These are phyloP conservation scores for Sceloporus undulatus DNA, from an alignment of 2,113 vertebrate species.

Conservation along the genomic window DNA sequence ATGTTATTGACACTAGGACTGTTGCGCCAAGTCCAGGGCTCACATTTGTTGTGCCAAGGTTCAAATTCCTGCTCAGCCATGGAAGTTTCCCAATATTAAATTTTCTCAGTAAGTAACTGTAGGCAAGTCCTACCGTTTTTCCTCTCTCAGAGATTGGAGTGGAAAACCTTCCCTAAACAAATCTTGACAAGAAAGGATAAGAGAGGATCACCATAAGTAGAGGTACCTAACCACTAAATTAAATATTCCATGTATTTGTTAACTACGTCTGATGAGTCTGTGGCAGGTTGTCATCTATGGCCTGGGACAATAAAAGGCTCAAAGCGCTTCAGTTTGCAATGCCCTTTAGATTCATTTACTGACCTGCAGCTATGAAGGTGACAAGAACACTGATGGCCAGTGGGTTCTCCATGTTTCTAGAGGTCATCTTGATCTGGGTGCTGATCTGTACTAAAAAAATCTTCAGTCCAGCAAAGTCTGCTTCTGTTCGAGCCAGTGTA, in stretches of 20 bases:
- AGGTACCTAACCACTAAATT: background rate
- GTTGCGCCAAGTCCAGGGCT: too few relatives aligned
- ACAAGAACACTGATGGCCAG: background rate
- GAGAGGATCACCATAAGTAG: too few relatives aligned
- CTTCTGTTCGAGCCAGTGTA: background rate
- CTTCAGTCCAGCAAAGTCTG: background rate
- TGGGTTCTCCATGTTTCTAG: background rate
- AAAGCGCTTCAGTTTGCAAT: too few relatives aligned
- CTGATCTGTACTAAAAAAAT: background rate
- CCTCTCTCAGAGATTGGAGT: too few relatives aligned
- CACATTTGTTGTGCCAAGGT: too few relatives aligned
- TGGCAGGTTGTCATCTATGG: background rate
- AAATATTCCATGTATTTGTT: background rate
- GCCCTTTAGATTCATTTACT: background rate
- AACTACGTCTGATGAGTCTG: background rate
- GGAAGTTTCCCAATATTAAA: too few relatives aligned
- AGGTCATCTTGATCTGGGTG: background rate
- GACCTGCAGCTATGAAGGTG: background rate
- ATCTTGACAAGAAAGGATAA: too few relatives aligned
- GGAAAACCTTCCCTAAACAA: too few relatives aligned
- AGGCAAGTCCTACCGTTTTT: too few relatives aligned
- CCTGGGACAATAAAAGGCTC: background rate
- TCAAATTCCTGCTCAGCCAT: too few relatives aligned
- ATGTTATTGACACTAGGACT: too few relatives aligned
- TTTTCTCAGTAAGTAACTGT: too few relatives aligned